Base-by-base conservation (phyloP, 64 coral and sea anemone genomes). In the Montipora foliosa region DNA sequence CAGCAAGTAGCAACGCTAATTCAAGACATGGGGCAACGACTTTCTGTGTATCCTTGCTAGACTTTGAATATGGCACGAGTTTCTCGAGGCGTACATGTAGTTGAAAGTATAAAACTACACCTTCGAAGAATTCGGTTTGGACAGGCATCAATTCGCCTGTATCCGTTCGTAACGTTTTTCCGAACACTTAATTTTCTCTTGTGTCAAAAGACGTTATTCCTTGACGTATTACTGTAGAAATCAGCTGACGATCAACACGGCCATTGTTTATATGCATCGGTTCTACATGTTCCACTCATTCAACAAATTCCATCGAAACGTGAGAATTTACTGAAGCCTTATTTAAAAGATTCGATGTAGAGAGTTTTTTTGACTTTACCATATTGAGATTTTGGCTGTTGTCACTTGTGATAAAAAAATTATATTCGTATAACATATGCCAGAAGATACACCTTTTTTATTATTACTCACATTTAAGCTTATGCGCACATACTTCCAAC, bases 231-330 rank as follows among this genome's bases (percentile, higher is more conserved):
- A 22, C 44, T 92, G 62, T 47, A 99, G 98, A 66, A 93, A 89
- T 55, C 98, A 99, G 87, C 87, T 99, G 89, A 99, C 98, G 19
- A 99, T 99, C 25, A 99, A 99, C 49, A 99, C 98, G n/a, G 95
- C 98, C 47, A 99, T 99, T 44, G 98, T 99, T 20, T 99, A 99
- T 61, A 99, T 99, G 98, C 98, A 99, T 25, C 92, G 98, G 6
- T 99, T 99, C 37, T 99, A 99, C 45, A 96, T 99, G 98, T 99
- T 96, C 74, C 94, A 96, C 37, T 95, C 98, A 44, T 99, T 99
- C 47, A 73, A 84, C 6, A 96, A 93, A 85, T 74, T 99, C 83
- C 95, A 99, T 90, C 98, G 98, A 91, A 95, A 99, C 76, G 98
- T 99, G 80, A 99, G 98, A 86, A n/a, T 10, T 29, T 70, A 16